A percentile compares a stretch with the other conserved stretches of the same genome.
Conservation (phyloP, 37 sponge, comb jelly and placozoan genomes). For the Agelas oroides region DNA sequence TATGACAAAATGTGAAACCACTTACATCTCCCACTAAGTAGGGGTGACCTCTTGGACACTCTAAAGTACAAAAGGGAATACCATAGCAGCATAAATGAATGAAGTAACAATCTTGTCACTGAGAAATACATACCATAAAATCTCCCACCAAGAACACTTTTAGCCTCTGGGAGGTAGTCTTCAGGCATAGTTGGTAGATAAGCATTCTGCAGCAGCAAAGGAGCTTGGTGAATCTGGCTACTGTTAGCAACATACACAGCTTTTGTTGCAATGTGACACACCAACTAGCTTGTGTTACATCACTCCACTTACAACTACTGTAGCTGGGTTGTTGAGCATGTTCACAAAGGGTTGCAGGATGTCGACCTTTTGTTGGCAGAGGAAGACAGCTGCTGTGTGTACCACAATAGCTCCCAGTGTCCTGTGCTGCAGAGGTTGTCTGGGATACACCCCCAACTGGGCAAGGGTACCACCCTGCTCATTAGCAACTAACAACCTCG, state of each 20-base stretch:
- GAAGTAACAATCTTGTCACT: no score
- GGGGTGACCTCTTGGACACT: slow-evolving; percentile 79
- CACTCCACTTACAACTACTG: slow-evolving; percentile 24
- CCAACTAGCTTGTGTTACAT: no score
- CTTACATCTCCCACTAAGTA: slow-evolving; percentile 74
- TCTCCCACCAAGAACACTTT: slow-evolving; percentile 42
- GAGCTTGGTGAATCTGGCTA: no score
- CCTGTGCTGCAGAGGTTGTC: slow-evolving; percentile 11
- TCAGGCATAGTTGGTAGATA: slow-evolving; percentile 78
- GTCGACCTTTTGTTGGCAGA: not conserved
- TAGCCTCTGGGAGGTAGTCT: slow-evolving; percentile 53
- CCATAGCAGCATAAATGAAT: no score
- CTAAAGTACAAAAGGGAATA: slow-evolving; percentile 13
- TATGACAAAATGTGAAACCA: not conserved
- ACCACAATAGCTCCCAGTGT: slow-evolving; percentile 48
- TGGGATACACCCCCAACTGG: slow-evolving; percentile 19
- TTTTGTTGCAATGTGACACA: no score
- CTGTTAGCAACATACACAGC: no score
- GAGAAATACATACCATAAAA: slow-evolving; percentile 69
- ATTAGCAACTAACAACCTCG: slow-evolving; percentile 39
- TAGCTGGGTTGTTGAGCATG: slow-evolving; percentile 52
- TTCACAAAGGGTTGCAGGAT: slow-evolving; percentile 55
- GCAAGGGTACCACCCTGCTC: slow-evolving; percentile 56
- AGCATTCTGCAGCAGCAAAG: slow-evolving; percentile 32
- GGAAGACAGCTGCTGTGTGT: slow-evolving; percentile 48